A percentile compares a stretch with the other conserved stretches of the same genome.
These are phyloP conservation scores for Zingel zingel DNA, from an alignment of 2,113 vertebrate genomes.

Conservation along the genomic window DNA sequence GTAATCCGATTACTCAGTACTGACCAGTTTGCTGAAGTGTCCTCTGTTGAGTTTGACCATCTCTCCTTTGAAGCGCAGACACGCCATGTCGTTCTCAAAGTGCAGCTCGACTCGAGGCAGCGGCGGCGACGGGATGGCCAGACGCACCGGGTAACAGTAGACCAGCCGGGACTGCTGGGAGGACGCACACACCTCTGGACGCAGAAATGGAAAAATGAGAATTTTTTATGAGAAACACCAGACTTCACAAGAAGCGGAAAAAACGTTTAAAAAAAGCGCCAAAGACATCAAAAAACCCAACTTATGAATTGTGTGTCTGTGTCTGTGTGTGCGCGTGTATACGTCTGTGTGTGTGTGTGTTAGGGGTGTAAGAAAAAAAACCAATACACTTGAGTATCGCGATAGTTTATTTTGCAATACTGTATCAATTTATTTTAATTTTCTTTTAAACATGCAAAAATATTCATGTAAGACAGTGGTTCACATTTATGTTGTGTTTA, in stretches of 20 bases:
- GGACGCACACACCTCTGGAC: slow-evolving; percentile 74
- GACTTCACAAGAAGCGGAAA: no score
- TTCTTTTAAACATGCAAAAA: no score
- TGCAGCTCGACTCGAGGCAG: slow-evolving; percentile 94
- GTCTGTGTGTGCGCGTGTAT: background rate
- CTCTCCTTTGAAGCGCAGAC: slow-evolving; percentile 95
- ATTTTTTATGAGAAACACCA: no score
- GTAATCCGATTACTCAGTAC: slow-evolving; percentile 42
- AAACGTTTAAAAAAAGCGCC: no score
- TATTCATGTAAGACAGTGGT: no score
- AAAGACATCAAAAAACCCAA: no score
- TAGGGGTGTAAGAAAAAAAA: no score
- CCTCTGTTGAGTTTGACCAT: slow-evolving; percentile 97
- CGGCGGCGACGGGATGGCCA: slow-evolving; percentile 86
- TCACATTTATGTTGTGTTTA: no score
- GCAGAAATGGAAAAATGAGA: background rate
- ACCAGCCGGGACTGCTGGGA: slow-evolving; percentile 89
- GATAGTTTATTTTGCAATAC: no score
- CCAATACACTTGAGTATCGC: no score
- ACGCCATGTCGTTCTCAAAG: slow-evolving; percentile 93
- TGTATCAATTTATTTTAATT: no score
- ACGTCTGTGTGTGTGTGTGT: background rate
- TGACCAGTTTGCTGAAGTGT: slow-evolving; percentile 97
- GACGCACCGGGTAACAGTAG: slow-evolving; percentile 93
- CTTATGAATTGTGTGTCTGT: no score